Base-by-base conservation (phyloP, 2,888 invertebrate species). In the Ethmia dodecea region DNA sequence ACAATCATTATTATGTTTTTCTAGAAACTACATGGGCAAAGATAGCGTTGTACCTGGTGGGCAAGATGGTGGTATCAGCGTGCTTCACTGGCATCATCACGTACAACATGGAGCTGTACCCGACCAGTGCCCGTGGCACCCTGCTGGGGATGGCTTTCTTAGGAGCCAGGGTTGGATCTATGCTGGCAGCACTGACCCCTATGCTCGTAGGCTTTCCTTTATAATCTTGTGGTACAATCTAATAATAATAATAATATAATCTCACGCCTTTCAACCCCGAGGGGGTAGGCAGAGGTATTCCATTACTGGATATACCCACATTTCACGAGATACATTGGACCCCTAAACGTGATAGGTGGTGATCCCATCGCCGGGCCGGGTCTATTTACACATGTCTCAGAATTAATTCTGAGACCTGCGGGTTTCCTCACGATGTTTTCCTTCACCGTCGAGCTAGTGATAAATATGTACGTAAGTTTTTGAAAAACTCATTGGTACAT, bases 91-190 rank as follows among this genome's bases (percentile, higher is more conserved):
- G 89, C 0, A 71, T 88, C 18, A 88, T 90, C 50, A 87, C 91
- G 0, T 88, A 90, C 49, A 87, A 88, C 1, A 88, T 90, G 66
- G 91, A 91, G 64, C 69, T 91, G 57, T 91, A 90, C 58, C 91
- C 91, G 0, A 91, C 91, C 1, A 88, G 87, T 30, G 73, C 89
- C 5, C 69, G 91, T 13, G 90, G 91, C 28, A 88, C 89, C 0
- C 71, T 91, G 29, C 80, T 91, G 42, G 90, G 89, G 1, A 60
- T 88, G 9, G 89, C 89, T 46, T 81, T 90, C 3, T 87, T 90
- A 58, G 79, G 88, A 3, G 88, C 90, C 11, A 75, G 89, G 33
- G 46, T 87, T 18, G 91, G 91, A 1, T 88, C 88, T 3, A 89
- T 91, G 80, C 60, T 91, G 32, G 89, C 91, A 2, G 91, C 91